These are phyloP conservation scores for Vidua macroura DNA, from an alignment of 2,113 vertebrate species.

Conservation along the genomic window DNA sequence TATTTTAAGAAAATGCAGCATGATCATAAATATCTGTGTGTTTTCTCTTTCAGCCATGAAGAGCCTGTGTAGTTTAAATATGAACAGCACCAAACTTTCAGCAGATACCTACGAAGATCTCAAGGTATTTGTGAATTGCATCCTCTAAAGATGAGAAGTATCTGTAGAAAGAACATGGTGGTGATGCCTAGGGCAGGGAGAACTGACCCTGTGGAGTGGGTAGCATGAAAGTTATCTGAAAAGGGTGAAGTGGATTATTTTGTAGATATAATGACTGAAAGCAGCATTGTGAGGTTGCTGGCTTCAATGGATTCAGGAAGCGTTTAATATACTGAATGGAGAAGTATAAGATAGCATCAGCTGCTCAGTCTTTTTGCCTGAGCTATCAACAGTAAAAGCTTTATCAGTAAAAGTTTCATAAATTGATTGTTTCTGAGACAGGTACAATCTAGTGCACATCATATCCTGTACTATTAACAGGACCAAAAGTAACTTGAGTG, in stretches of 20 bases:
- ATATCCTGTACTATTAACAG: not conserved
- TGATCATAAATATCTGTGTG: not conserved
- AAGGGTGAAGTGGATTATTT: not conserved
- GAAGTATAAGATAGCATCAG: not conserved
- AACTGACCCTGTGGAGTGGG: not conserved
- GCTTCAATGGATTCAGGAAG: not conserved
- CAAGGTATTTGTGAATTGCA: slow-evolving; percentile 81
- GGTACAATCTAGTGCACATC: not conserved
- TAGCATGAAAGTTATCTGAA: not conserved
- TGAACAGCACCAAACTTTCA: slow-evolving; percentile 99
- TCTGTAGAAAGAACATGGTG: not conserved
- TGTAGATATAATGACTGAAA: not conserved
- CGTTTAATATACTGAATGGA: not conserved
- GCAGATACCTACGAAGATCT: slow-evolving; percentile 99
- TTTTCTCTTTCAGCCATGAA: slow-evolving; percentile 88
- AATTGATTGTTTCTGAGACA: not conserved
- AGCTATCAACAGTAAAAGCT: not conserved
- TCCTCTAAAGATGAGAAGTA: not conserved
- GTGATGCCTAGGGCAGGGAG: not conserved
- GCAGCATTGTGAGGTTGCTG: not conserved
- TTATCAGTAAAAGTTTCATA: not conserved
- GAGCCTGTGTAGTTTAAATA: slow-evolving; percentile 97
- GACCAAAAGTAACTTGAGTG: not conserved
- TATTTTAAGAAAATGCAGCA: not conserved
- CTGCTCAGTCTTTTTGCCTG: not conserved